Percentiles rank a stretch among this genome's conserved stretches.
Evolutionary conservation across 2,113 vertebrate species (phyloP).

Genomic region (Aptenodytes forsteri): DNA sequence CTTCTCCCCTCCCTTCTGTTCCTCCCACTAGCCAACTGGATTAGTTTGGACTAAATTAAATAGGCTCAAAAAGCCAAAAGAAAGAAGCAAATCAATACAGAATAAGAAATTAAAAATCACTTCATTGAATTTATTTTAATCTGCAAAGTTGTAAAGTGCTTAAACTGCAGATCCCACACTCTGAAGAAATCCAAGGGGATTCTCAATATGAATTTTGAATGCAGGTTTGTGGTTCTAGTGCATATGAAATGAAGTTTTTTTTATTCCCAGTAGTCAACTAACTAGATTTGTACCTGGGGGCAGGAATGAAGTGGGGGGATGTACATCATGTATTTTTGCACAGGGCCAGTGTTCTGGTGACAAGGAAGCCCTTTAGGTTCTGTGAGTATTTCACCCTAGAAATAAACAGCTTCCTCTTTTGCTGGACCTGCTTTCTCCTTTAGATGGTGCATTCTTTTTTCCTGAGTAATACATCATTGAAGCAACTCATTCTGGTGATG

Average conservation of each 20-base stretch:
- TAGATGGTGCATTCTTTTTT: neutral
- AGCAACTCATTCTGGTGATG: slow-evolving; percentile 32
- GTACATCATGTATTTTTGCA: neutral
- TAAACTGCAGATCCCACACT: slow-evolving; percentile 18
- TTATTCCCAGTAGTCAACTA: neutral
- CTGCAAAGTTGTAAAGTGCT: slow-evolving; percentile 29
- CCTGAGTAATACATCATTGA: neutral
- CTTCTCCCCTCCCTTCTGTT: neutral
- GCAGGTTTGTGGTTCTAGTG: neutral
- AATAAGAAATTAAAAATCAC: slow-evolving; percentile 40
- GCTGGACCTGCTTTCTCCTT: neutral
- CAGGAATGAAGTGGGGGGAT: neutral
- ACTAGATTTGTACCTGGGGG: neutral
- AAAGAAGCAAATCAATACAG: slow-evolving; percentile 1
- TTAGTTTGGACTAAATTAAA: slow-evolving; percentile 26
- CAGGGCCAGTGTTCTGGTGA: neutral
- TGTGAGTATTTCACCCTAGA: neutral
- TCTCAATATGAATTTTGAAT: neutral
- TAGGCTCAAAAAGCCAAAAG: neutral
- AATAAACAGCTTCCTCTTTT: neutral
- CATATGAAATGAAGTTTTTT: neutral
- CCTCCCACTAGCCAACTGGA: neutral
- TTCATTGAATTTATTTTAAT: slow-evolving; percentile 39
- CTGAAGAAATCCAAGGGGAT: neutral
- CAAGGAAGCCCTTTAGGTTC: neutral